These are phyloP conservation scores for Cacoxenus indagator DNA, from an alignment of 2,888 invertebrate genomes.

Conservation along the genomic window DNA sequence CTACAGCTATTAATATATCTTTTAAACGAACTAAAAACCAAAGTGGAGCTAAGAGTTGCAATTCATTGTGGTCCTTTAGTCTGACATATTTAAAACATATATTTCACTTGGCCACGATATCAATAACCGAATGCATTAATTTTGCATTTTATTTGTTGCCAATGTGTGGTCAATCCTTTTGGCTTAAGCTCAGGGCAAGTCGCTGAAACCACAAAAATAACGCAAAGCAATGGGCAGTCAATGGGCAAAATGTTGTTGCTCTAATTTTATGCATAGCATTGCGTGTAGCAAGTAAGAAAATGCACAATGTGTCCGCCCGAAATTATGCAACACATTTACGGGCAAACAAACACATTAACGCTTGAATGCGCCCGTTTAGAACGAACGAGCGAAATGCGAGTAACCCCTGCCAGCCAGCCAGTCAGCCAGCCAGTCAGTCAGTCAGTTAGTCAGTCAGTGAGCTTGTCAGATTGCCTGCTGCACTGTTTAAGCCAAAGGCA, in stretches of 20 bases:
- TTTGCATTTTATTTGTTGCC: not conserved
- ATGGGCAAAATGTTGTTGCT: not conserved
- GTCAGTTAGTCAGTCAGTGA: no score
- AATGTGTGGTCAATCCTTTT: not conserved
- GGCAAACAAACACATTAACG: slow-evolving; percentile 8
- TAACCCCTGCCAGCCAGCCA: not conserved
- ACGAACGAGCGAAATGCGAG: not conserved
- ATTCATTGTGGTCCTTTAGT: no score
- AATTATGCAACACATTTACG: slow-evolving; percentile 10
- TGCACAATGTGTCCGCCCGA: not conserved
- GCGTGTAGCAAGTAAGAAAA: not conserved
- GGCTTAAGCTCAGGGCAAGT: not conserved
- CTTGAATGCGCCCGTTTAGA: not conserved
- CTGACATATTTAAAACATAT: no score
- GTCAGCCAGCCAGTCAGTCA: not conserved
- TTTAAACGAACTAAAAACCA: no score
- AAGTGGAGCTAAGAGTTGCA: no score
- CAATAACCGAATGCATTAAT: not conserved
- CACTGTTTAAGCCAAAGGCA: not conserved
- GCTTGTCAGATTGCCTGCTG: not conserved
- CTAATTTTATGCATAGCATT: not conserved
- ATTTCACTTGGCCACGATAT: not conserved
- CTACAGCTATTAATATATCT: no score
- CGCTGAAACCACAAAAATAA: not conserved
- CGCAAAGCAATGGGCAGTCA: not conserved